Percentiles rank a stretch among this genome's conserved stretches.
phyloP scores from a whole-genome alignment of 2,888 invertebrate genomes.

The Trimorus sp. region DNA sequence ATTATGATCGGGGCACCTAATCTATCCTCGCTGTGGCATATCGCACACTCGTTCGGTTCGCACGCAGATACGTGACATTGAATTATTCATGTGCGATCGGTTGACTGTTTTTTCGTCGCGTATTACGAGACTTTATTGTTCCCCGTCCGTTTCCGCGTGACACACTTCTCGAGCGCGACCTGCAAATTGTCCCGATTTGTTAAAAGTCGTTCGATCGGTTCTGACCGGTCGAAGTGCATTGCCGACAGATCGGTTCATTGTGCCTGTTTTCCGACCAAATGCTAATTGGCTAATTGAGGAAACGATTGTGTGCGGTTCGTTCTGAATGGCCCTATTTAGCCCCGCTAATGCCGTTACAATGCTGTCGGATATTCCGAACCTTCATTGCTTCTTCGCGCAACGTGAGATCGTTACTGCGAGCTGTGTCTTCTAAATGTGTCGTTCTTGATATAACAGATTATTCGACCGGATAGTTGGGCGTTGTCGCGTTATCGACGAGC shows the following conservation, averaged over 20 bases:
- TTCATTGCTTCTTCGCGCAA: constrained; percentile 29
- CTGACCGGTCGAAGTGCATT: constrained; percentile 28
- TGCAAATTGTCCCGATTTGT: no score
- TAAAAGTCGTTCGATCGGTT: constrained; percentile 5
- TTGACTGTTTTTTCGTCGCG: constrained; percentile 13
- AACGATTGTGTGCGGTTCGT: constrained; percentile 42
- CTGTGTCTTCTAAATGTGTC: constrained; percentile 38
- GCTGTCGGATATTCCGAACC: constrained; percentile 30
- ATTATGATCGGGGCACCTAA: neutral
- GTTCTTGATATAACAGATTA: constrained; percentile 38
- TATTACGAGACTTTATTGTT: constrained; percentile 33
- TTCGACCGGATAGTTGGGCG: constrained; percentile 12
- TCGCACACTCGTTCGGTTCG: neutral
- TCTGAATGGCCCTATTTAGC: constrained; percentile 44
- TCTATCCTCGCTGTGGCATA: neutral
- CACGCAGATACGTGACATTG: constrained; percentile 40
- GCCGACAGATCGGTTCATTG: constrained; percentile 47
- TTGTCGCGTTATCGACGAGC: neutral
- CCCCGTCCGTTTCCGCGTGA: constrained; percentile 19
- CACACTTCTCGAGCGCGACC: constrained; percentile 3
- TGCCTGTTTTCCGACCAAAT: constrained; percentile 36
- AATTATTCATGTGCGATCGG: constrained; percentile 40
- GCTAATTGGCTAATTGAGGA: constrained; percentile 57
- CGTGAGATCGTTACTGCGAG: constrained; percentile 31
- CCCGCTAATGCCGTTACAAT: constrained; percentile 35